phyloP scores from a whole-genome alignment of 2,888 invertebrate species.

The Fragum fragum region DNA sequence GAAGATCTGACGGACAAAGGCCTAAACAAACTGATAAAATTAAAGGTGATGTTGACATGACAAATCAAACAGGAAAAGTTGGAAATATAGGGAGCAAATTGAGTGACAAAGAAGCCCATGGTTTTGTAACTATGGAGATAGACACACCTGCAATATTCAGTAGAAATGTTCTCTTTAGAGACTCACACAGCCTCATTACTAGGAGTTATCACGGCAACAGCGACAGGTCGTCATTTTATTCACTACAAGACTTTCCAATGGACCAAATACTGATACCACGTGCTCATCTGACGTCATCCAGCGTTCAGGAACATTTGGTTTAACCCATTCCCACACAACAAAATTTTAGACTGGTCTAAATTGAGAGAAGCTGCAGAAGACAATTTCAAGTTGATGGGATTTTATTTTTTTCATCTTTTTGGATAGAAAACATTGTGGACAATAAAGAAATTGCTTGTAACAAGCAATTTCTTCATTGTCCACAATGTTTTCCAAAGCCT shows the following conservation, averaged over 20 bases:
- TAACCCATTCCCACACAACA: background rate
- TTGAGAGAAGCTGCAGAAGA: background rate
- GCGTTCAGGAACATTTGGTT: background rate
- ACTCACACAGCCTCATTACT: no score
- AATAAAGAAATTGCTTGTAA: no score
- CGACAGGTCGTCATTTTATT: background rate
- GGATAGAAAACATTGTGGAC: background rate
- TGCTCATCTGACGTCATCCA: background rate
- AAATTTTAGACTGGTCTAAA: background rate
- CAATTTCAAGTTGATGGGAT: background rate
- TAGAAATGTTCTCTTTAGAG: no score
- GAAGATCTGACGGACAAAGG: background rate
- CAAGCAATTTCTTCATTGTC: no score
- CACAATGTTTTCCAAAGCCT: no score
- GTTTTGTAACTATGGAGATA: background rate
- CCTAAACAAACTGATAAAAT: background rate
- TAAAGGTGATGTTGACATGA: background rate
- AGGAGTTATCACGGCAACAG: background rate
- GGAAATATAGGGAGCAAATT: background rate
- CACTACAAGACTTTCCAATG: slow-evolving; percentile 1
- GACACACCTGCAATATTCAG: background rate
- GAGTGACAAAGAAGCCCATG: background rate
- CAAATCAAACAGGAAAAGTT: background rate
- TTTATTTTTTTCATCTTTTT: background rate
- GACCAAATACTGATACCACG: background rate